These are phyloP conservation scores for Drosophila paranaensis DNA, from an alignment of 2,888 invertebrate species.

Conservation along the genomic window DNA sequence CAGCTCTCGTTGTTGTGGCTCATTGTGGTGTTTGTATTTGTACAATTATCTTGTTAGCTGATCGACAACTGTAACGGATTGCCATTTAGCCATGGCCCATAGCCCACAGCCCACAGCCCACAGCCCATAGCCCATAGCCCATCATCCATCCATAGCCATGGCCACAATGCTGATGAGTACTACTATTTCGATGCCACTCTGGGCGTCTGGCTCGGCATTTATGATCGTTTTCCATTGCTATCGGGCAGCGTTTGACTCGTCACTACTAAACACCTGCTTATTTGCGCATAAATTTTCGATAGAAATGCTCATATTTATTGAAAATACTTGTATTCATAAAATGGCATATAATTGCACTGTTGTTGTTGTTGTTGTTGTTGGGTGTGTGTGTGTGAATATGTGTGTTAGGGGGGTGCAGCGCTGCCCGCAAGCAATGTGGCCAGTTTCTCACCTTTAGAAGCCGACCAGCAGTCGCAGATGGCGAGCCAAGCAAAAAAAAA, in stretches of 20 bases:
- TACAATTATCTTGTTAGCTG: constrained; percentile 77
- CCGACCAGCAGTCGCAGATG: constrained; percentile 67
- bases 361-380: constrained; percentile 13
- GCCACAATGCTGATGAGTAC: constrained; percentile 4
- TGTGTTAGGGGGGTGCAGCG: constrained; percentile 64
- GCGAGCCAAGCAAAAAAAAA: constrained; percentile 27
- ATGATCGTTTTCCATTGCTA: constrained; percentile 20
- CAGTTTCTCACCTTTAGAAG: constrained; percentile 80
- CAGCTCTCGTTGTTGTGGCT: constrained; percentile 62
- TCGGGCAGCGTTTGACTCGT: constrained; percentile 45
- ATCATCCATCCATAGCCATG: constrained; percentile 11
- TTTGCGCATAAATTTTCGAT: constrained; percentile 70
- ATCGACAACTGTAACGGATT: constrained; percentile 79
- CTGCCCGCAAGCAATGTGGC: constrained; percentile 72
- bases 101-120: constrained; percentile 23
- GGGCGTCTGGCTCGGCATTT: constrained; percentile 14
- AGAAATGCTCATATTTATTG: constrained; percentile 73
- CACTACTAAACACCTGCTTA: constrained; percentile 74
- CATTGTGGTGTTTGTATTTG: constrained; percentile 48
- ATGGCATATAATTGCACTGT: constrained; percentile 70
- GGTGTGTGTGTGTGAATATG: constrained; percentile 38
- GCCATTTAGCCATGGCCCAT: constrained; percentile 43
- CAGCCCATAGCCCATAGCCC: constrained; percentile 1
- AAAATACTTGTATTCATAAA: constrained; percentile 69
- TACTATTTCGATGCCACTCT: background rate